A percentile compares a stretch with the other conserved stretches of the same genome.
These are phyloP conservation scores for Lepidocyrtinus sp. DNA, from an alignment of 2,888 invertebrate genomes.

Conservation along the genomic window DNA sequence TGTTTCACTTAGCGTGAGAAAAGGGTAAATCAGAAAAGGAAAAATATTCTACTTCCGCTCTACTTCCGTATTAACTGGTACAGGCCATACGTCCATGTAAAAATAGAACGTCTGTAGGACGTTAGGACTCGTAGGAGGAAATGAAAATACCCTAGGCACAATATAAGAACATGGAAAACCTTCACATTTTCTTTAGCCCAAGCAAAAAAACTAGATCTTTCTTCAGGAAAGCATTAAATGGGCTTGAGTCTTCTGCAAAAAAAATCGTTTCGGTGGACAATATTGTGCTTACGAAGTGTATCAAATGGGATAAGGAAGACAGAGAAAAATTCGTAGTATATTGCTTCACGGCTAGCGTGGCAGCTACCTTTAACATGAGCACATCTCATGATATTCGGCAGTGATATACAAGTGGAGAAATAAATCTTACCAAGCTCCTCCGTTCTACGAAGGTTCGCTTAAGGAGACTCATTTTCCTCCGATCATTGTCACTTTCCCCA, in stretches of 20 bases:
- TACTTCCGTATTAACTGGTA: slow-evolving; percentile 34
- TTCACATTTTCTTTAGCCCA: too few relatives aligned
- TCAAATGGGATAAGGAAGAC: slow-evolving; percentile 53
- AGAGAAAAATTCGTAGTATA: not conserved
- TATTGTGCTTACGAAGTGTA: slow-evolving; percentile 42
- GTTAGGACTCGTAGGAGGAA: not conserved
- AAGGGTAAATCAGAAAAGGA: slow-evolving; percentile 42
- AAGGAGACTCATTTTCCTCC: slow-evolving; percentile 55
- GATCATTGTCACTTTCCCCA: slow-evolving; percentile 58
- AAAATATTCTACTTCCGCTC: slow-evolving; percentile 51
- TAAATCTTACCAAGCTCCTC: slow-evolving; percentile 3
- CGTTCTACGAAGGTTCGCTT: slow-evolving; percentile 20
- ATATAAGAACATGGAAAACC: not conserved
- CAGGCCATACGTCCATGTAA: not conserved
- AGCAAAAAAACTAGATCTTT: not conserved
- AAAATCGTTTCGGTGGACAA: too few relatives aligned
- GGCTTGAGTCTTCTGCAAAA: too few relatives aligned
- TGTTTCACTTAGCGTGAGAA: not conserved
- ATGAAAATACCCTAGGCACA: not conserved
- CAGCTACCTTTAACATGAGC: slow-evolving; percentile 1
- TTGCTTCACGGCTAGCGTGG: not conserved
- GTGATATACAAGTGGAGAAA: not conserved
- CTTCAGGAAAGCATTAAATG: too few relatives aligned
- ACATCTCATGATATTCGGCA: not conserved
- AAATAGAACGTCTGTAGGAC: not conserved